Evolutionary conservation across 2,113 vertebrate genomes (phyloP).

Genomic region (Ictidomys tridecemlineatus): DNA sequence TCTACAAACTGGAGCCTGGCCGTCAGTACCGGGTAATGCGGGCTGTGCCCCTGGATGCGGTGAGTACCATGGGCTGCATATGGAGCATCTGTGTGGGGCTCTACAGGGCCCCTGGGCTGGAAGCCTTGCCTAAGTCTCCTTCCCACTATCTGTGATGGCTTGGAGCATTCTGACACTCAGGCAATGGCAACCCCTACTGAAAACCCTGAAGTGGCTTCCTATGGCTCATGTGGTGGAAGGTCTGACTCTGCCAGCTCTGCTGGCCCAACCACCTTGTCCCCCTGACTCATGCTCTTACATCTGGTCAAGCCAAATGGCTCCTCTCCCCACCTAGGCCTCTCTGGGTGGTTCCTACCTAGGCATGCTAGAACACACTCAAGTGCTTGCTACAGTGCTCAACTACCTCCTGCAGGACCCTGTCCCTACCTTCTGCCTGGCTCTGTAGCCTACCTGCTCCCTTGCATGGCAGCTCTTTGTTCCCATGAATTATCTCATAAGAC

Average conservation of each 20-base stretch:
- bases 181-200: not conserved
- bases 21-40: constrained; percentile 93
- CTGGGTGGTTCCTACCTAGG: not conserved
- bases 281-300: not conserved
- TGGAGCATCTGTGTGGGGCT: not conserved
- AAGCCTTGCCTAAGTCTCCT: not conserved
- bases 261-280: not conserved
- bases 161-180: not conserved
- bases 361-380: not conserved
- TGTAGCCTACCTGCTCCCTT: not conserved
- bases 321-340: not conserved
- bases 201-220: not conserved
- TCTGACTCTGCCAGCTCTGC: no score
- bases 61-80: constrained; percentile 74
- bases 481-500: not conserved
- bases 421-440: not conserved
- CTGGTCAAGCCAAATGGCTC: not conserved
- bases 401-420: not conserved
- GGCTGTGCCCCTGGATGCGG: constrained; percentile 88
- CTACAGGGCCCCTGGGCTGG: not conserved
- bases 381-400: not conserved
- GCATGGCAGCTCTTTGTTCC: not conserved
- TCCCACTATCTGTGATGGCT: not conserved
- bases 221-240: not conserved
- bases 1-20: constrained; percentile 94